phyloP scores from a whole-genome alignment of 2,888 invertebrate genomes.

The Drosophila barbarae region DNA sequence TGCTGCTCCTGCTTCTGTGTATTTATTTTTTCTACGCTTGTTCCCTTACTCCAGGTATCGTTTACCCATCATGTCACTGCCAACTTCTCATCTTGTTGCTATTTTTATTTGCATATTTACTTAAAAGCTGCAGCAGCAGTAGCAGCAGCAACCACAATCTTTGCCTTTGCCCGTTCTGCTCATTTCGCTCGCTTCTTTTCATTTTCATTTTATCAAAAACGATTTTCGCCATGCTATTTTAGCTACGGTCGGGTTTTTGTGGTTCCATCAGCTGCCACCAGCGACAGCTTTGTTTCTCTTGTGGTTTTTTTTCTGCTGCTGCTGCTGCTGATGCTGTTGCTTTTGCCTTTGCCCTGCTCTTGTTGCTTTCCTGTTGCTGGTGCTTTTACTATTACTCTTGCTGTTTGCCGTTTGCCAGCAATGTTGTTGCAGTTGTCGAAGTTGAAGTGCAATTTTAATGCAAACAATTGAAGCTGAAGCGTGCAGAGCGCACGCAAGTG shows the following conservation, averaged over 20 bases:
- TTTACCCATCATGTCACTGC: conserved; percentile 66
- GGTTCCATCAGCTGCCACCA: conserved; percentile 43
- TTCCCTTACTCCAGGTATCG: conserved; percentile 53
- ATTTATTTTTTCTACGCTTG: conserved; percentile 12
- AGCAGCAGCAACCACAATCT: conserved; percentile 38
- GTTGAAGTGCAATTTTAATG: conserved; percentile 71
- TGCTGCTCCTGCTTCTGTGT: not conserved
- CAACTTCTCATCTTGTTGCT: conserved; percentile 55
- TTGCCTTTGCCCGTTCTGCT: conserved; percentile 43
- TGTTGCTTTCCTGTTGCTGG: conserved; percentile 14
- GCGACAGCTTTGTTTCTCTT: conserved; percentile 40
- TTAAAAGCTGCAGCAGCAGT: conserved; percentile 42
- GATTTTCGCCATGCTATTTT: conserved; percentile 62
- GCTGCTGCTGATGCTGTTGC: conserved; percentile 8
- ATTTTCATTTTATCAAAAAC: conserved; percentile 64
- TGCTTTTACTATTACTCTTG: conserved; percentile 10
- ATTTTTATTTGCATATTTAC: conserved; percentile 67
- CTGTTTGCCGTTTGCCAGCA: conserved; percentile 25
- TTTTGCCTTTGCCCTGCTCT: conserved; percentile 14
- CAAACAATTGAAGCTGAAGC: conserved; percentile 72
- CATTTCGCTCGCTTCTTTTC: conserved; percentile 53
- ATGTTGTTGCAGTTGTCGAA: conserved; percentile 66
- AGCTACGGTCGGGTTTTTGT: conserved; percentile 55
- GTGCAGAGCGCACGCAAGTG: conserved; percentile 60
- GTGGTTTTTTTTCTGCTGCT: conserved; percentile 22